A percentile compares a stretch with the other conserved stretches of the same genome.
Conservation (phyloP, 2,888 invertebrate genomes). For the Drosophila fulvimacula region DNA sequence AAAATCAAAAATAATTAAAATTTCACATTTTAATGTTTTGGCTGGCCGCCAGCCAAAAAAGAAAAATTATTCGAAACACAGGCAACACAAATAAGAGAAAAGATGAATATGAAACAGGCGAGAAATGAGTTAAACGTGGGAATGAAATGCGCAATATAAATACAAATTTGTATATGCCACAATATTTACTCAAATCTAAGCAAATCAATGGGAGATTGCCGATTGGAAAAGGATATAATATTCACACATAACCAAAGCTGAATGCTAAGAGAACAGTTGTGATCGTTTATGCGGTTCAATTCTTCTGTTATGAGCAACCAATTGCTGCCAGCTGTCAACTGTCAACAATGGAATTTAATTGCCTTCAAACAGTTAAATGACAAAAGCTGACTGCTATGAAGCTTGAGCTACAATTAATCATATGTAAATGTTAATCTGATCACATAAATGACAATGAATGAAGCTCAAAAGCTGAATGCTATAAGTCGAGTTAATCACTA, state of each 20-base stretch:
- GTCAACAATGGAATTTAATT: too few species aligned
- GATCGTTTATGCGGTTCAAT: neutral
- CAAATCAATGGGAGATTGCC: neutral
- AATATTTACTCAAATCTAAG: neutral
- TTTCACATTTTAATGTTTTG: conserved; percentile 80
- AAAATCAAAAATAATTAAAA: conserved; percentile 82
- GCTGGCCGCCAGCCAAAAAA: conserved; percentile 60
- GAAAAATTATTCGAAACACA: conserved; percentile 49
- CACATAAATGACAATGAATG: too few species aligned
- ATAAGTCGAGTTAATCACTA: neutral
- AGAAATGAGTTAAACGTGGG: conserved; percentile 12
- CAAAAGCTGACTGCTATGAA: too few species aligned
- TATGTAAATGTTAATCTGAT: too few species aligned
- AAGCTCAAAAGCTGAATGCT: neutral
- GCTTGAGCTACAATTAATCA: too few species aligned
- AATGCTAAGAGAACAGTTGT: neutral
- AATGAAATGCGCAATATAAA: conserved; percentile 10
- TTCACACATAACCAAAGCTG: neutral
- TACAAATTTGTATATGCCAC: neutral
- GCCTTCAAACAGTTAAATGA: too few species aligned
- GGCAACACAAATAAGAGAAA: conserved; percentile 2
- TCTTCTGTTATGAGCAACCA: neutral
- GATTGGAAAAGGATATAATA: neutral
- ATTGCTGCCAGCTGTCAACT: neutral
- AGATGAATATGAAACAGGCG: conserved; percentile 15